Evolutionary conservation across 2,888 invertebrate species (phyloP).

Genomic region (Phengaris arion): DNA sequence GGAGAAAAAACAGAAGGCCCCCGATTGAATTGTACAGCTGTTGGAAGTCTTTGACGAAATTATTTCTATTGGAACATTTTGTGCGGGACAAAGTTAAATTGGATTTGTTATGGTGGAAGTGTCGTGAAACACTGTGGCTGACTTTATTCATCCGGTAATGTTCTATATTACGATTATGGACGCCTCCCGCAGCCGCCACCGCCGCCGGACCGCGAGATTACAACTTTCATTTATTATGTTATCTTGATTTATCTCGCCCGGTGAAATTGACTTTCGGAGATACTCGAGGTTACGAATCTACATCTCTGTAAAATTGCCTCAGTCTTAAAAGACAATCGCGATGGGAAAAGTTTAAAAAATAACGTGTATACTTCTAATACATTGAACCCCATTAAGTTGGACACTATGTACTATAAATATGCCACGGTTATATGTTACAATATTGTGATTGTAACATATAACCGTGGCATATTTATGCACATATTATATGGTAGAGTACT

Average conservation of each 20-base stretch:
- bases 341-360: no score
- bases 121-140: constrained; percentile 61
- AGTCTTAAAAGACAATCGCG: background rate
- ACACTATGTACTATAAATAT: no score
- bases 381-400: no score
- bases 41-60: constrained; percentile 73
- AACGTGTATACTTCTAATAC: no score
- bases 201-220: constrained; percentile 46
- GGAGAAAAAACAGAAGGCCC: constrained; percentile 61
- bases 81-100: constrained; percentile 77
- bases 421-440: no score
- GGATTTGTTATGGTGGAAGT: constrained; percentile 75
- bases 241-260: constrained; percentile 30
- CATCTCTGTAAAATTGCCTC: background rate
- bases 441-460: no score
- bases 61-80: constrained; percentile 77
- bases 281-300: constrained; percentile 8
- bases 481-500: no score
- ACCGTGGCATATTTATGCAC: no score
- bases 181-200: constrained; percentile 39
- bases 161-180: constrained; percentile 66
- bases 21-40: constrained; percentile 77
- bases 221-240: constrained; percentile 40
- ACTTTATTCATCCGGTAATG: constrained; percentile 60
- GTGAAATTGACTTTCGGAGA: constrained; percentile 27